phyloP scores from a whole-genome alignment of 2,113 vertebrate species.

The Ammodytes marinus region DNA sequence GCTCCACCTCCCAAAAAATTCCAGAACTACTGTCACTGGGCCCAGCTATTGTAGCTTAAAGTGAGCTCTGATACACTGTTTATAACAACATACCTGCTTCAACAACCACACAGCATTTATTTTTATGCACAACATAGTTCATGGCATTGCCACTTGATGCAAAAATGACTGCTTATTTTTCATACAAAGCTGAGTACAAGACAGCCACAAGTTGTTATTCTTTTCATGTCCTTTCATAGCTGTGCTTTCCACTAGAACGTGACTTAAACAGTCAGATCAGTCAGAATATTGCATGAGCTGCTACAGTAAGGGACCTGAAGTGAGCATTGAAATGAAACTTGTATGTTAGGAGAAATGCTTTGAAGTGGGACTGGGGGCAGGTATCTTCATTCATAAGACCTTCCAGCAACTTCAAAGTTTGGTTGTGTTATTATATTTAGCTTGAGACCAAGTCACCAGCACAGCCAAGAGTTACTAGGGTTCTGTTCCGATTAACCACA shows the following conservation, averaged over 20 bases:
- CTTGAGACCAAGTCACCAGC: not conserved
- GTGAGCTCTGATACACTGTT: not conserved
- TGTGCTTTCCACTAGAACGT: slow-evolving; percentile 24
- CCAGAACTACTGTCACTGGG: not conserved
- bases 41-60: not conserved
- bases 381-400: not conserved
- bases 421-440: slow-evolving; percentile 6
- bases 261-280: slow-evolving; percentile 38
- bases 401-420: slow-evolving; percentile 1
- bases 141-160: no score
- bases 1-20: not conserved
- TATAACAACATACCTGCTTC: not conserved
- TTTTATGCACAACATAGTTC: not conserved
- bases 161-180: no score
- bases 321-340: slow-evolving; percentile 35
- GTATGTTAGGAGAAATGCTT: slow-evolving; percentile 18
- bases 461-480: not conserved
- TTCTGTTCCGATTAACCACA: slow-evolving; percentile 16
- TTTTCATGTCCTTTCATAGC: slow-evolving; percentile 16
- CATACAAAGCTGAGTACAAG: not conserved
- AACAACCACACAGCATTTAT: not conserved
- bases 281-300: slow-evolving; percentile 60
- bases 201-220: not conserved
- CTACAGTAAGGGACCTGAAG: slow-evolving; percentile 34
- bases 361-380: not conserved